A percentile compares a stretch with the other conserved stretches of the same genome.
Evolutionary conservation across 2,113 vertebrate genomes (phyloP).

Genomic region (Chaetodon trifascialis): DNA sequence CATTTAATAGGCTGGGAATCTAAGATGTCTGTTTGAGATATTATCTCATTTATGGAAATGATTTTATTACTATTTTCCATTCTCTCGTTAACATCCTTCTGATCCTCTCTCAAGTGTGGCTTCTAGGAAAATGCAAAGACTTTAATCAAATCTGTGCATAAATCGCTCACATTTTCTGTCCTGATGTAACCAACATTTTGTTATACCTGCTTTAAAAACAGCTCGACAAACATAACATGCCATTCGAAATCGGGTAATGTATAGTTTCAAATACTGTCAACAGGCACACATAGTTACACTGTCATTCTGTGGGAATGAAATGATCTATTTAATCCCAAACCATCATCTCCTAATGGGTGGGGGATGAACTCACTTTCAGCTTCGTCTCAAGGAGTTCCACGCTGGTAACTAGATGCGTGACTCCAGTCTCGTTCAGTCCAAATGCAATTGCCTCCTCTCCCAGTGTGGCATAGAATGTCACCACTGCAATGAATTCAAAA

Average conservation of each 20-base stretch:
- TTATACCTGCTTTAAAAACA: not conserved
- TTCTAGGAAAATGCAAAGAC: not conserved
- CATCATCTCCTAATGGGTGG: not conserved
- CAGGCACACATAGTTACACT: no score
- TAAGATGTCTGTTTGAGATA: no score
- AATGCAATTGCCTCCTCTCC: conserved; percentile 94
- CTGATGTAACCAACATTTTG: not conserved
- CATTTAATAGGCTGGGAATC: not conserved
- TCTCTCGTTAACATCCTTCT: not conserved
- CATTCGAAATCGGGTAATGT: no score
- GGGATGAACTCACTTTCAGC: conserved; percentile 88
- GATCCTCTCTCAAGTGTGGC: not conserved
- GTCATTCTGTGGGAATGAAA: not conserved
- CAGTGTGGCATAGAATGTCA: conserved; percentile 96
- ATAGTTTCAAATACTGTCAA: no score
- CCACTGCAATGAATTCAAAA: conserved; percentile 83
- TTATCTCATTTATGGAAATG: no score
- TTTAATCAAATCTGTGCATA: not conserved
- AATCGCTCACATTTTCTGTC: not conserved
- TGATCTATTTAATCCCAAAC: not conserved
- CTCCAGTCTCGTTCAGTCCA: conserved; percentile 94
- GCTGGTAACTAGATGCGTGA: conserved; percentile 93
- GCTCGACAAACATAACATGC: not conserved
- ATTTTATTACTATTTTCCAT: no score
- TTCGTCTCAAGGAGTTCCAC: conserved; percentile 92